These are phyloP conservation scores for Karalla daura DNA, from an alignment of 2,797 vertebrate species.

Conservation along the genomic window DNA sequence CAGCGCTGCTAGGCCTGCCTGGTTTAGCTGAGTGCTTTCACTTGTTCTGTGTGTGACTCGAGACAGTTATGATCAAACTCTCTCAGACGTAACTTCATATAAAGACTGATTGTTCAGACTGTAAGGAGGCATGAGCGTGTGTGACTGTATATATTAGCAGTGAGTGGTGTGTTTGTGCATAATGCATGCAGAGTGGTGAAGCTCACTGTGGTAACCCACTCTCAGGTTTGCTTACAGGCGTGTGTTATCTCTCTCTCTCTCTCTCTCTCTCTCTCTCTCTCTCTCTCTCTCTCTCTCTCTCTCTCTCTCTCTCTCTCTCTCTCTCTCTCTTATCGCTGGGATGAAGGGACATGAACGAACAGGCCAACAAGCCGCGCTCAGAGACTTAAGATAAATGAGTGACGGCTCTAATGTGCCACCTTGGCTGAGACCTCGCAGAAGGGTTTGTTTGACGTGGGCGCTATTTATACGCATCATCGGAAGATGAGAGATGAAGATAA, in stretches of 20 bases:
- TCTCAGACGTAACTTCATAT: too few relatives aligned
- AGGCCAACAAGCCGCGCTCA: slow-evolving; percentile 27
- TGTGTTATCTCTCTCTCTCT: slow-evolving; percentile 31
- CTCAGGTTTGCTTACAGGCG: slow-evolving; percentile 40
- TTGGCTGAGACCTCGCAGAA: slow-evolving; percentile 1
- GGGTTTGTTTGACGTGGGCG: not conserved
- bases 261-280: too few relatives aligned
- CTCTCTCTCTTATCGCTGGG: slow-evolving; percentile 27
- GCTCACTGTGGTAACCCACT: slow-evolving; percentile 44
- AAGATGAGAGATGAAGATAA: slow-evolving; percentile 11
- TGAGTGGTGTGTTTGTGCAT: not conserved
- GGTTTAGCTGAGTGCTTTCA: too few relatives aligned
- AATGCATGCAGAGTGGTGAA: slow-evolving; percentile 31
- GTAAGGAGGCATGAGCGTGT: not conserved
- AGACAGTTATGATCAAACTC: too few relatives aligned
- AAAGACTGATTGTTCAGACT: not conserved
- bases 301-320: too few relatives aligned
- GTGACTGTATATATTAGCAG: not conserved
- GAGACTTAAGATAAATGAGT: slow-evolving; percentile 26
- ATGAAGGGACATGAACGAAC: slow-evolving; percentile 21
- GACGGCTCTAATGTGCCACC: slow-evolving; percentile 5
- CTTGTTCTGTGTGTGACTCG: too few relatives aligned
- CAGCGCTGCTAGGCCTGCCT: too few relatives aligned
- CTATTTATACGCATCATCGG: slow-evolving; percentile 22
- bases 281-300: too few relatives aligned